Evolutionary conservation across 2,888 invertebrate genomes (phyloP).

Genomic region (Apotomis turbidana): DNA sequence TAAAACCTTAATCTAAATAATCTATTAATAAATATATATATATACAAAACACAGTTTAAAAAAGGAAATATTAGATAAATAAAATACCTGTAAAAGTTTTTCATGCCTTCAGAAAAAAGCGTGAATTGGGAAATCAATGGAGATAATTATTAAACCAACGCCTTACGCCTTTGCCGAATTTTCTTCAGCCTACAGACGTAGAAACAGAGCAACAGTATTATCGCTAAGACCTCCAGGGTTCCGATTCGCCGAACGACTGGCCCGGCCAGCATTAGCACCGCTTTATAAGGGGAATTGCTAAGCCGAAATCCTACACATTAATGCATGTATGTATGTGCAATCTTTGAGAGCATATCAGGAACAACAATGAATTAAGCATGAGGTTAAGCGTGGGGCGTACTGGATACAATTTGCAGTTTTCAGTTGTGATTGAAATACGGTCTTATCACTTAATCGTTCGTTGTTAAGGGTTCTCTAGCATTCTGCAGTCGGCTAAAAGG

Average conservation of each 20-base stretch:
- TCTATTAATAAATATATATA: no score
- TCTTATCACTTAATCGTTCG: no score
- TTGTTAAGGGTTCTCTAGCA: no score
- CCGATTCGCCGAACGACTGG: not conserved
- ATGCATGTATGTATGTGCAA: conserved; percentile 23
- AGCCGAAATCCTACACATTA: conserved; percentile 2
- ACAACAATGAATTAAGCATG: conserved; percentile 37
- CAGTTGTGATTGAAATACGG: not conserved
- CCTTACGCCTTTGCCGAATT: not conserved
- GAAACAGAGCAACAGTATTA: not conserved
- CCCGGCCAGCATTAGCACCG: not conserved
- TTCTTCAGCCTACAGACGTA: not conserved
- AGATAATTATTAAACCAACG: not conserved
- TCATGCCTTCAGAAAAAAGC: no score
- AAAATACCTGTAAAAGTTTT: no score
- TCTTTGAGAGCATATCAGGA: conserved; percentile 15
- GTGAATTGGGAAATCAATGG: no score
- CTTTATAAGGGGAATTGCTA: conserved; percentile 16
- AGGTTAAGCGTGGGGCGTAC: conserved; percentile 1
- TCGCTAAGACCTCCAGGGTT: no score
- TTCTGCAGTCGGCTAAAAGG: no score
- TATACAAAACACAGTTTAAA: no score
- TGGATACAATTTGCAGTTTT: not conserved
- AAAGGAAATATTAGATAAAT: no score
- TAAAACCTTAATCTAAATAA: no score